These are phyloP conservation scores for Embiotoca jacksoni DNA, from an alignment of 2,113 vertebrate genomes.

Conservation along the genomic window DNA sequence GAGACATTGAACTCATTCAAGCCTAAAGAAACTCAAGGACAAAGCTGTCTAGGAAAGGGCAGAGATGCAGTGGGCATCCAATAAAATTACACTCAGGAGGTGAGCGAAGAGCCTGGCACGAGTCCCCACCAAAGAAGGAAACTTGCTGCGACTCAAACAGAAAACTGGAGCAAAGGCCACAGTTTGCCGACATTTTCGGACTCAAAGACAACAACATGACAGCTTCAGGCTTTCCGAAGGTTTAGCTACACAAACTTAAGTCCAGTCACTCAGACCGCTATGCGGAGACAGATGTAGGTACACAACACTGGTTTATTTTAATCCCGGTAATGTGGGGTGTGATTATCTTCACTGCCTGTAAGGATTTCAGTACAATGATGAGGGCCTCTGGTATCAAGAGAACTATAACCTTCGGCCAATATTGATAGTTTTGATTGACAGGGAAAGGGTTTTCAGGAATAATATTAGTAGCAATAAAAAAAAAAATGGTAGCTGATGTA, in stretches of 20 bases:
- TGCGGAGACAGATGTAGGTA: background rate
- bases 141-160: background rate
- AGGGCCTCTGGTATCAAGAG: no score
- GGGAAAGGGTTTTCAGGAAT: background rate
- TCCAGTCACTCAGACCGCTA: constrained; percentile 4
- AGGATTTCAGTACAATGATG: no score
- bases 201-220: constrained; percentile 3
- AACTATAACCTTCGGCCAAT: background rate
- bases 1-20: constrained; percentile 5
- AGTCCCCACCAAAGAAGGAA: constrained; percentile 1
- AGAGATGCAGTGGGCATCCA: constrained; percentile 14
- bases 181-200: constrained; percentile 25
- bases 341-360: background rate
- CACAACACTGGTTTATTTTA: background rate
- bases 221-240: background rate
- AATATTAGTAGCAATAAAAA: background rate
- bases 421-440: background rate
- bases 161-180: constrained; percentile 17
- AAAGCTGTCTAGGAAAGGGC: constrained; percentile 4
- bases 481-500: background rate
- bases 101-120: background rate
- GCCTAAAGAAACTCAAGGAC: constrained; percentile 11
- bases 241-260: background rate
- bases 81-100: constrained; percentile 33
- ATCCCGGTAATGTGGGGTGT: constrained; percentile 2